Base-by-base conservation (phyloP, 2,888 invertebrate genomes). In the Hymenopus coronatus region DNA sequence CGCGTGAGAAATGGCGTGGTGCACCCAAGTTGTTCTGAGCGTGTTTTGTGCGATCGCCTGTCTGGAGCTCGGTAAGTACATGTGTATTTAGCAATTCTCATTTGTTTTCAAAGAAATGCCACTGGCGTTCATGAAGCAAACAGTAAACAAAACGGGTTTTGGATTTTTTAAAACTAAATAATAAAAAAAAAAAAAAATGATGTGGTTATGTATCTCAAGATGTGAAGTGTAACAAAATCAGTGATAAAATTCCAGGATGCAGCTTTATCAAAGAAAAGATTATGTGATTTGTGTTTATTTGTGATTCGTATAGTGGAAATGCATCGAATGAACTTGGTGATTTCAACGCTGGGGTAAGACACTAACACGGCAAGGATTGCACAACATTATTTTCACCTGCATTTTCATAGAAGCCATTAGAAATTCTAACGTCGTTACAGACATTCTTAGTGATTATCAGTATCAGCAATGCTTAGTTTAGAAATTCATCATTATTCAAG, bases 41-140 rank as follows among this genome's bases (percentile, higher is more conserved):
- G 82, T 89, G 86, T 90, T 89, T 28, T 84, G 86, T 88, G 84
- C 88, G 54, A 85, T 89, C 82, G 83, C 84, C 83, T 89, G 89
- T 87, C 85, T 89, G 85, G 87, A 90, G 70, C 28, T 90, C 40
- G 90, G 90, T 90, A 88, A 90, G 90, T 90, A 88, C 83, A n/a
- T 30, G 83, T 54, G 88, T 40, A 40, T 40, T 40, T 40, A 40
- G 12, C 12, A 70, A 70, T 70, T 70, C 20, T 15, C 54, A 20
- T 70, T 70, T 70, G 54, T 70, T 70, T 20, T 70, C 20, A 15
- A 70, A 20, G 54, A 70, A 83, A 15, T n/a, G 27, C 28, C 28
- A 83, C 7, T 83, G n/a, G 27, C 30, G 28, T 83, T 25, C 27
- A 83, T 15, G 27, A 83, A n/a, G 83, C 28, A 4, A n/a, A 83